Percentiles rank a stretch among this genome's conserved stretches.
Conservation (phyloP, 2,888 invertebrate genomes). For the Julus scandinavius region DNA sequence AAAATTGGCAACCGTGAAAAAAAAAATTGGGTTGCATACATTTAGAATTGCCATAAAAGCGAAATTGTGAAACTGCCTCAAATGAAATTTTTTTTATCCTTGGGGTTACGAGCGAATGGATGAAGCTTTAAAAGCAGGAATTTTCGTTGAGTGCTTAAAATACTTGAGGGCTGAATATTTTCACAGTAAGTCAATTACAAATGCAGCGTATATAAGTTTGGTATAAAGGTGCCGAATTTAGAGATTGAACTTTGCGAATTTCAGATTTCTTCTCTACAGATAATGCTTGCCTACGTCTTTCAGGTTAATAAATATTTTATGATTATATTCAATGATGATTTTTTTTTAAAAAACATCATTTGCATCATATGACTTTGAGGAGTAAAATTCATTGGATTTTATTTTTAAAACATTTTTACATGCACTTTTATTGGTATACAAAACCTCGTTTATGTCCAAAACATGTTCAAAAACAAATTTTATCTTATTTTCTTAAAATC, state of each 20-base stretch:
- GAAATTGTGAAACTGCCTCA: constrained; percentile 17
- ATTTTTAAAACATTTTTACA: too few relatives aligned
- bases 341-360: too few relatives aligned
- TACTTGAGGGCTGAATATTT: constrained; percentile 34
- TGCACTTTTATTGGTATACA: too few relatives aligned
- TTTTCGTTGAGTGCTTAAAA: constrained; percentile 26
- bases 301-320: too few relatives aligned
- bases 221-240: not conserved
- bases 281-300: not conserved
- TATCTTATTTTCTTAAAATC: too few relatives aligned
- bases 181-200: not conserved
- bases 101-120: not conserved
- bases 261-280: not conserved
- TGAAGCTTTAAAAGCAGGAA: not conserved
- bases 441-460: too few relatives aligned
- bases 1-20: constrained; percentile 42
- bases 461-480: too few relatives aligned
- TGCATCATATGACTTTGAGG: too few relatives aligned
- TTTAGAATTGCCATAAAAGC: constrained; percentile 33
- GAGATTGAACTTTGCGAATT: not conserved
- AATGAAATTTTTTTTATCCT: constrained; percentile 41
- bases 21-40: constrained; percentile 42
- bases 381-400: too few relatives aligned
- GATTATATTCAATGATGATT: too few relatives aligned
- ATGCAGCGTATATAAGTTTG: not conserved